Percentiles rank a stretch among this genome's conserved stretches.
These are phyloP conservation scores for Brachionus koreanus DNA, from an alignment of 1,140 invertebrate genomes.

Conservation along the genomic window DNA sequence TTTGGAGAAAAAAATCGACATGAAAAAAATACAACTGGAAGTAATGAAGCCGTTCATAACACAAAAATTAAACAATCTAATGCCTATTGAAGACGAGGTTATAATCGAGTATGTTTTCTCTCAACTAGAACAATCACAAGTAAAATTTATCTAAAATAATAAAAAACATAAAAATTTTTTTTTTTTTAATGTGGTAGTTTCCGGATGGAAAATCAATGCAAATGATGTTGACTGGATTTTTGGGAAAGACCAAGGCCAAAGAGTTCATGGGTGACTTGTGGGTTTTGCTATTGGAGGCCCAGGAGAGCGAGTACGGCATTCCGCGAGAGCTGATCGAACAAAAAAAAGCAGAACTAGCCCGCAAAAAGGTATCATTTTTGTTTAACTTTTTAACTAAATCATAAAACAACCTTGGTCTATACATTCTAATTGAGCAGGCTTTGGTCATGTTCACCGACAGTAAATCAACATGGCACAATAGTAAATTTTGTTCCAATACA, in stretches of 20 bases:
- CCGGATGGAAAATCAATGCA: conserved; percentile 98
- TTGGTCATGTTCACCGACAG: background rate
- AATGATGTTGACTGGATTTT: conserved; percentile 96
- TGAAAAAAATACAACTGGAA: conserved; percentile 95
- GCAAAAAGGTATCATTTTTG: conserved; percentile 34
- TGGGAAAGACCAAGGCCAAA: conserved; percentile 94
- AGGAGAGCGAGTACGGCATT: conserved; percentile 87
- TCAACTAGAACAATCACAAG: conserved; percentile 73
- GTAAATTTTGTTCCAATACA: background rate
- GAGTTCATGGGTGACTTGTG: conserved; percentile 95
- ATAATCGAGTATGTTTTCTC: conserved; percentile 98
- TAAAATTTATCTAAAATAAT: conserved; percentile 46
- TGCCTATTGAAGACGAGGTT: conserved; percentile 90
- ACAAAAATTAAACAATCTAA: conserved; percentile 85
- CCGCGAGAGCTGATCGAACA: conserved; percentile 84
- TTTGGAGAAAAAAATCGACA: conserved; percentile 92
- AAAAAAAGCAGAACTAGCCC: conserved; percentile 85
- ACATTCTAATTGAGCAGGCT: background rate
- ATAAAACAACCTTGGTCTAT: conserved; percentile 4
- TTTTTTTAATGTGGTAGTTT: conserved; percentile 54
- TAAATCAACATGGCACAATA: background rate
- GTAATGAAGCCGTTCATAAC: conserved; percentile 98
- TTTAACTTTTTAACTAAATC: background rate
- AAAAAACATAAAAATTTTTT: background rate
- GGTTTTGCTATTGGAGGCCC: conserved; percentile 87